Conservation (phyloP, 2,888 invertebrate species). For the Drosophila multiciliata region DNA sequence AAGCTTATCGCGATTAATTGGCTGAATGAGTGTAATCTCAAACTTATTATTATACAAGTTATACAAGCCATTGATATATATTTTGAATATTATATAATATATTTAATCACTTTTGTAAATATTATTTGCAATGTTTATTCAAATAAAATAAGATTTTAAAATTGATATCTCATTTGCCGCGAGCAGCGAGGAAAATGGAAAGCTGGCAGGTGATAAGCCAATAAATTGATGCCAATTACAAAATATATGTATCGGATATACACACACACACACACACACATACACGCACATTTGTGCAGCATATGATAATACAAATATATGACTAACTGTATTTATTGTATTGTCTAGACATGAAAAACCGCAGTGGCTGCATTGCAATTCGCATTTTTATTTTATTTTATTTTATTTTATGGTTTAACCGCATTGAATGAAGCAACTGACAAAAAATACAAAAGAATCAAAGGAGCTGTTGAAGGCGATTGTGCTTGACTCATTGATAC, state of each 20-base stretch:
- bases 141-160: constrained; percentile 27
- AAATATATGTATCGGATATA: constrained; percentile 55
- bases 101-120: background rate
- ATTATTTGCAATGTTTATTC: constrained; percentile 10
- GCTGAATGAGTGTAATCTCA: no score
- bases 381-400: constrained; percentile 50
- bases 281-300: constrained; percentile 1
- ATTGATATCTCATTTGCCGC: constrained; percentile 35
- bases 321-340: constrained; percentile 80
- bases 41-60: no score
- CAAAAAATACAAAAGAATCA: constrained; percentile 29
- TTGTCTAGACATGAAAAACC: constrained; percentile 78
- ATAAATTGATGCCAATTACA: constrained; percentile 70
- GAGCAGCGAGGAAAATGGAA: background rate
- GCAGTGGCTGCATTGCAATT: constrained; percentile 76
- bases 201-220: constrained; percentile 47
- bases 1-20: no score
- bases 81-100: background rate
- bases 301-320: constrained; percentile 76
- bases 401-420: constrained; percentile 67
- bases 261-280: constrained; percentile 11
- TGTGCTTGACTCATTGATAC: constrained; percentile 1
- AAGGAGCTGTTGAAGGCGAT: constrained; percentile 2
- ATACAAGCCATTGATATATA: background rate
- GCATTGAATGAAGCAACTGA: constrained; percentile 66